Evolutionary conservation across 1,140 invertebrate genomes (phyloP).

Genomic region (Drosophila varians): DNA sequence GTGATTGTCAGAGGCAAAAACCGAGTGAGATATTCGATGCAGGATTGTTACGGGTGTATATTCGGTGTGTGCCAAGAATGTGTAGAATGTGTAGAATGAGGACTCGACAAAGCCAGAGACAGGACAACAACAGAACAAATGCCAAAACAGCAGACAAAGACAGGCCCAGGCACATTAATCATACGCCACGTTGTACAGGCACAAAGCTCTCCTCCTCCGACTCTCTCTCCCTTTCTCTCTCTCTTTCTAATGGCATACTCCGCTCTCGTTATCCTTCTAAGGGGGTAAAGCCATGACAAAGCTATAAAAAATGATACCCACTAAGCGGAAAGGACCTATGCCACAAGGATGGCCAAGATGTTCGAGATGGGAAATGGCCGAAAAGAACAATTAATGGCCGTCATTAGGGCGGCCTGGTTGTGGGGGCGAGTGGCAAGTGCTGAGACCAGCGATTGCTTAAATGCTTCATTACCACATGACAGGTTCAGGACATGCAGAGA

Average conservation of each 20-base stretch:
- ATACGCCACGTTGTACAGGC: slow-evolving; percentile 69
- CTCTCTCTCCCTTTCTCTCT: too few relatives aligned
- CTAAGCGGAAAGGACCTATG: not conserved
- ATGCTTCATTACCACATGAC: slow-evolving; percentile 46
- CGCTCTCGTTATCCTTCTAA: not conserved
- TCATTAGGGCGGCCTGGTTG: slow-evolving; percentile 21
- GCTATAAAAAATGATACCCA: slow-evolving; percentile 68
- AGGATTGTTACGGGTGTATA: not conserved
- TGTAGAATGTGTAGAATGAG: not conserved
- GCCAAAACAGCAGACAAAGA: slow-evolving; percentile 36
- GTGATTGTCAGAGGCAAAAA: slow-evolving; percentile 15
- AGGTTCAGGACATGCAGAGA: not conserved
- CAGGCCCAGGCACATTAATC: slow-evolving; percentile 59
- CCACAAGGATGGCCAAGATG: not conserved
- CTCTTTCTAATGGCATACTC: not conserved
- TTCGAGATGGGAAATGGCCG: not conserved
- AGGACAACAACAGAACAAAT: slow-evolving; percentile 24
- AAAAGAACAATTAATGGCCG: slow-evolving; percentile 57
- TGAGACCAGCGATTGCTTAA: slow-evolving; percentile 20
- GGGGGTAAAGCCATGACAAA: slow-evolving; percentile 43
- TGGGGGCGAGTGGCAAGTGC: slow-evolving; percentile 9
- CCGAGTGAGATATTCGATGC: slow-evolving; percentile 10
- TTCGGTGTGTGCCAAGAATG: not conserved
- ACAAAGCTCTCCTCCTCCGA: slow-evolving; percentile 17
- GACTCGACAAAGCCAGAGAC: slow-evolving; percentile 39